Base-by-base conservation (phyloP, 2,797 vertebrate genomes). In the Melanotaenia nigrans region DNA sequence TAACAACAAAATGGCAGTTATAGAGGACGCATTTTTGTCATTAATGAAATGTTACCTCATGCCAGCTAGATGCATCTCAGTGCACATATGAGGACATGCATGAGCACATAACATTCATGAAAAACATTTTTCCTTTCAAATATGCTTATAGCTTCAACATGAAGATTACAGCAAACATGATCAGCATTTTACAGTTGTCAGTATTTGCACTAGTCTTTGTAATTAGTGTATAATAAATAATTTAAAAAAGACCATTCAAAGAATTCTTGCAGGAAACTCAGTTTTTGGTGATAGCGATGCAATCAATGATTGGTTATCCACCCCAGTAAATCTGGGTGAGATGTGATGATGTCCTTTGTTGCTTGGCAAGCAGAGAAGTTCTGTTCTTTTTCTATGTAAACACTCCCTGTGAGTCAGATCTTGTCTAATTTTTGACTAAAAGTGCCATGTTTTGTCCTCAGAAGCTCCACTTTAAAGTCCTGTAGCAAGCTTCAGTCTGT, bases 71-170 rank as follows among this genome's bases (percentile, higher is more conserved):
- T 87, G 85, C 79, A 81, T 90, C 84, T 81, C 70, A 73, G 86
- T 89, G 88, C 87, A 86, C 72, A 75, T 85, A 82, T 79, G 74
- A 85, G 74, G 82, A 88, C 93, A 95, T 94, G 94, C 92, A 88
- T 87, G 88, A 90, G 89, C 80, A 81, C 73, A 78, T 81, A 63
- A 91, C 90, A 93, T 91, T 92, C 90, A 87, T 86, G 84, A 78
- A 77, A 71, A 78, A 56, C 20, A 30, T 38, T 51, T 78, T 77
- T 75, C 75, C 73, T 84, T 78, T 68, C 55, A 76, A 81, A 81
- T 86, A 68, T 73, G 79, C 87, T 84, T 18, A 71, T 77, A 75
- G 81, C 85, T 88, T 91, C 85, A 89, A 88, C 87, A 80, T 91
- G 87, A 91, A 89, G 87, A 79, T 88, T 80, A 85, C 78, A 78